Evolutionary conservation across 2,113 vertebrate genomes (phyloP).

Genomic region (Diphyllodes magnificus): DNA sequence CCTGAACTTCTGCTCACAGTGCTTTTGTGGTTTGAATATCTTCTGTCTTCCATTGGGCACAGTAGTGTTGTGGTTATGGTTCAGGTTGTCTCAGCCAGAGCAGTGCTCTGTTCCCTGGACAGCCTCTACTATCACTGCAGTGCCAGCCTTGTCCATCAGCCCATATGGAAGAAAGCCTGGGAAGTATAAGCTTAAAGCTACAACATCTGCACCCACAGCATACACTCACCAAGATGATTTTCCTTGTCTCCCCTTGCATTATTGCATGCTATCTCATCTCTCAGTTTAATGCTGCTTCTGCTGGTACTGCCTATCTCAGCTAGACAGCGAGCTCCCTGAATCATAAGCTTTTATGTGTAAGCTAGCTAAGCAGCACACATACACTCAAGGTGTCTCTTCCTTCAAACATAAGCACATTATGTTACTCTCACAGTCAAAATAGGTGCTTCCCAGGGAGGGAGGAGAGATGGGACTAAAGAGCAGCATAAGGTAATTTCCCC

Average conservation of each 20-base stretch:
- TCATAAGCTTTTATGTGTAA: conserved; percentile 19
- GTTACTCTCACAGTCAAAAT: background rate
- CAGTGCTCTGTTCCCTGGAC: background rate
- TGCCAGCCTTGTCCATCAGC: background rate
- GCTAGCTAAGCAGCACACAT: conserved; percentile 13
- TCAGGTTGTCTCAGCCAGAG: background rate
- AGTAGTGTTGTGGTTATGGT: background rate
- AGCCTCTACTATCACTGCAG: background rate
- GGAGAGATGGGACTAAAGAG: background rate
- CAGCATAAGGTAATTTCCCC: background rate
- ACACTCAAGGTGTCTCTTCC: conserved; percentile 1
- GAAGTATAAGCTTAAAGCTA: background rate
- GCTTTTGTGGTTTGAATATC: background rate
- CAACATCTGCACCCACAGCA: background rate
- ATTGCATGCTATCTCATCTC: conserved; percentile 35
- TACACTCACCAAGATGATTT: background rate
- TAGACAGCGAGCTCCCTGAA: background rate
- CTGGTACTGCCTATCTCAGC: conserved; percentile 23
- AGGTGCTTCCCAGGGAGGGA: background rate
- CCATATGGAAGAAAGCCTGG: background rate
- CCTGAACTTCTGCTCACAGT: background rate
- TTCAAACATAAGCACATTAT: background rate
- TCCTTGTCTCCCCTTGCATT: conserved; percentile 14
- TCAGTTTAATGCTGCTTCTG: conserved; percentile 11
- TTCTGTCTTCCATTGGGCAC: background rate